phyloP scores from a whole-genome alignment of 2,888 invertebrate genomes.

The Apomyelois bistriatella region DNA sequence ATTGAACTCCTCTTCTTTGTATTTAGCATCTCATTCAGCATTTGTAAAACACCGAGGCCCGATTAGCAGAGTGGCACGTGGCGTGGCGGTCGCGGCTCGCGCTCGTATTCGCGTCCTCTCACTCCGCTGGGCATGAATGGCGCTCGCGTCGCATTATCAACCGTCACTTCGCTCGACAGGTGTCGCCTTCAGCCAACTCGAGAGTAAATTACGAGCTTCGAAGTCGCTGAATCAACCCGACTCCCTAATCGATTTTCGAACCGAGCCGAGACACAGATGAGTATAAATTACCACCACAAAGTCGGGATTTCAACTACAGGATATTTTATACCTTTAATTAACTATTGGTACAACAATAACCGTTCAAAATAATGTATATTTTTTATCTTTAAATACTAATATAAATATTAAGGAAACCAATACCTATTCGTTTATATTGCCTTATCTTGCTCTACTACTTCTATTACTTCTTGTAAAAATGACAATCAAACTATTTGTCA shows the following conservation, averaged over 20 bases:
- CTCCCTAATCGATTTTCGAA: constrained; percentile 73
- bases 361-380: no score
- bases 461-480: no score
- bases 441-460: no score
- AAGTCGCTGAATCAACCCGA: constrained; percentile 74
- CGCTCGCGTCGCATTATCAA: constrained; percentile 74
- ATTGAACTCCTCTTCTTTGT: no score
- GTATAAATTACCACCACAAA: constrained; percentile 42
- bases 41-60: not conserved
- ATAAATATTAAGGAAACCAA: no score
- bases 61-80: not conserved
- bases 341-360: not conserved
- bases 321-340: constrained; percentile 12
- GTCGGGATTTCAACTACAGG: constrained; percentile 17
- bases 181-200: constrained; percentile 78
- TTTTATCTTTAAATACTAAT: no score
- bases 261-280: constrained; percentile 48
- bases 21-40: not conserved
- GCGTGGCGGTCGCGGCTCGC: constrained; percentile 11
- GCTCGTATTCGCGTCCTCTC: constrained; percentile 44
- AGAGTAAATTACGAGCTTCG: constrained; percentile 77
- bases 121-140: constrained; percentile 66
- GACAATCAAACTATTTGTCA: no score
- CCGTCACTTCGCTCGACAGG: constrained; percentile 76
- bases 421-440: no score